phyloP scores from a whole-genome alignment of 2,113 vertebrate genomes.

The Grallaria varia region DNA sequence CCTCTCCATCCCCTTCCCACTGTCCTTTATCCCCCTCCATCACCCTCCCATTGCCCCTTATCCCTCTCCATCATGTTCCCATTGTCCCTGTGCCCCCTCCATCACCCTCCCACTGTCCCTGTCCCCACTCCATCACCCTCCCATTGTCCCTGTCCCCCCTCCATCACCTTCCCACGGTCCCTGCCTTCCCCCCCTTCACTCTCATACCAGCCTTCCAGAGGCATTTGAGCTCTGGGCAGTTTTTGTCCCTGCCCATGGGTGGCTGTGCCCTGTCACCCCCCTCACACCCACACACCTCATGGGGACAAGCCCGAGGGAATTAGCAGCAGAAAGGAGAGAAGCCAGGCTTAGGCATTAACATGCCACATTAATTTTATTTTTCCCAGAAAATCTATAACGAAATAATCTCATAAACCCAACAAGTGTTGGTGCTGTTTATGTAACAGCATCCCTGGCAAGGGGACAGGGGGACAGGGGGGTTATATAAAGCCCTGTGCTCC shows the following conservation, averaged over 20 bases:
- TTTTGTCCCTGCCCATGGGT: not conserved
- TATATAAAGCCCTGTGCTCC: not conserved
- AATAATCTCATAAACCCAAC: not conserved
- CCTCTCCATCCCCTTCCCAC: not conserved
- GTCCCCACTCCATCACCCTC: not conserved
- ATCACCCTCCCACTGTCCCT: rapidly evolving
- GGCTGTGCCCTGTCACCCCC: not conserved
- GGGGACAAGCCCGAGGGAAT: not conserved
- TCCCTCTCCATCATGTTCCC: not conserved
- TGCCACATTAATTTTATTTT: not conserved
- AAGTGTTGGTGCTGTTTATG: not conserved
- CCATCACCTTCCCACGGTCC: not conserved
- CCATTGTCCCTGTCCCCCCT: not conserved
- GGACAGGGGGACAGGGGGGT: not conserved
- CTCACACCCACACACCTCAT: rapidly evolving
- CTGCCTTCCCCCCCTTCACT: not conserved
- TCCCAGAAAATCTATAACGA: slow-evolving; percentile 3
- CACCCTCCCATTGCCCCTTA: not conserved
- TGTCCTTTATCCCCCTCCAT: no score
- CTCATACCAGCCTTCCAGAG: not conserved
- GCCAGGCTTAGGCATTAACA: not conserved
- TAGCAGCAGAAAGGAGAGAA: not conserved
- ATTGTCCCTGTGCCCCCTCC: not conserved
- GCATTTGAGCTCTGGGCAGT: not conserved
- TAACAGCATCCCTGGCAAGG: not conserved